Evolutionary conservation across 2,113 vertebrate genomes (phyloP).

Genomic region (Scatophagus argus): DNA sequence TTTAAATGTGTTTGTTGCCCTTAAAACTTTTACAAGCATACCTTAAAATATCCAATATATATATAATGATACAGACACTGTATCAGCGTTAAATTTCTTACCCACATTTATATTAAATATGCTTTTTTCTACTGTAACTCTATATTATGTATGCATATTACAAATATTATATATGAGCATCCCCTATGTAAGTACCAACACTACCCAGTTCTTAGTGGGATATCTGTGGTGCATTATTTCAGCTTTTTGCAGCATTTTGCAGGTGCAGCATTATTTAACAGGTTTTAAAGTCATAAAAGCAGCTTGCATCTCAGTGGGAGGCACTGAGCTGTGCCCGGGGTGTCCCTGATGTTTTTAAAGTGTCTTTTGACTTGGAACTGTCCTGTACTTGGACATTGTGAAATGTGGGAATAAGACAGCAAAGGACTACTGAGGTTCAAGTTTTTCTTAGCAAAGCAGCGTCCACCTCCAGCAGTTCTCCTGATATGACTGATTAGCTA

Average conservation of each 20-base stretch:
- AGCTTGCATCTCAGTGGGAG: constrained; percentile 84
- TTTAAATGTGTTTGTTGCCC: neutral
- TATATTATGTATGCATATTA: no score
- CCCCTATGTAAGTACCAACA: constrained; percentile 26
- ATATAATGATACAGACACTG: no score
- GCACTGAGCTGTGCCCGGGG: constrained; percentile 76
- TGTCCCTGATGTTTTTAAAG: constrained; percentile 78
- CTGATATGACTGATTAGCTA: constrained; percentile 6
- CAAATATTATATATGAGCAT: constrained; percentile 22
- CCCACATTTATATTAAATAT: constrained; percentile 9
- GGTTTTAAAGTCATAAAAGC: constrained; percentile 88
- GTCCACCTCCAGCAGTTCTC: neutral
- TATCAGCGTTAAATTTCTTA: neutral
- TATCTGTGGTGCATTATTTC: constrained; percentile 69
- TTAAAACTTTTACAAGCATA: neutral
- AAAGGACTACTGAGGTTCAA: constrained; percentile 2
- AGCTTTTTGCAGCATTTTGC: constrained; percentile 58
- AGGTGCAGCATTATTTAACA: constrained; percentile 85
- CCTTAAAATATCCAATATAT: no score
- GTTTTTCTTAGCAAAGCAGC: constrained; percentile 18
- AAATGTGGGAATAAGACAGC: constrained; percentile 22
- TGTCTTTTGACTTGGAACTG: constrained; percentile 75
- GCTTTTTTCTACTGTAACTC: constrained; percentile 1
- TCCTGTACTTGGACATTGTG: constrained; percentile 38
- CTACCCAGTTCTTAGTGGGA: constrained; percentile 44